Evolutionary conservation across 2,113 vertebrate genomes (phyloP), one percentile per base, ranked within the genome.

Genomic region (Menidia beryllina): DNA sequence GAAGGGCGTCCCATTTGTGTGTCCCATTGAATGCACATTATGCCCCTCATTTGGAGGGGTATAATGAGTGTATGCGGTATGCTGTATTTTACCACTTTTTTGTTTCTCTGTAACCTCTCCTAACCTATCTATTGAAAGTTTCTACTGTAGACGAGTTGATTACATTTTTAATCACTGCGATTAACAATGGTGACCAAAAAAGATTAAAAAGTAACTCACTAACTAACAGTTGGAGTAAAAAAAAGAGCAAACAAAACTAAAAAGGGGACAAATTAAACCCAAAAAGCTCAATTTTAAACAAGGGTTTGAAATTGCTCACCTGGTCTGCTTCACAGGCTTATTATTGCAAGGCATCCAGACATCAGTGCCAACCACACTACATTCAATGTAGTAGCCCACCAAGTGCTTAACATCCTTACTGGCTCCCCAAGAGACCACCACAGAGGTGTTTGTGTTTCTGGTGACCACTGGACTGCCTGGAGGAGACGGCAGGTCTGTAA

Each of bases 271-370:
- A 15, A 63, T 39, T 9, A 13, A 21, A 45, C 17, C n/a, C 7
- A 5, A 45, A 45, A 7, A 7, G 17, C 5, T 45, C 19, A 48
- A 21, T 64, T 21, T 51, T 38, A 36, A 20, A 52, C 15, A 24
- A 38, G 24, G 8, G 41, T 38, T 30, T 51, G 48, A 20, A 38
- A 26, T 15, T 27, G 11, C 59, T 13, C 5, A 99, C 98, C 98
- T 97, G 70, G 93, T 93, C 81, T 94, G 94, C 89, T 95, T 97
- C 58, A 99, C 95, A 0, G 98, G 97, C 65, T 97, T 99, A 89
- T 99, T 99, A 92, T 98, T 99, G 90, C 97, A 98, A 1, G 98
- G 97, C 24, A 92, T 93, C 98, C 98, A 99, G 15, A 62, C 86
- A n/a, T 94, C 93, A 25, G 95, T 97, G 68, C 97, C 97, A 45